Base-by-base conservation (phyloP, 1,140 invertebrate species). In the Brachionus rotundiformis region DNA sequence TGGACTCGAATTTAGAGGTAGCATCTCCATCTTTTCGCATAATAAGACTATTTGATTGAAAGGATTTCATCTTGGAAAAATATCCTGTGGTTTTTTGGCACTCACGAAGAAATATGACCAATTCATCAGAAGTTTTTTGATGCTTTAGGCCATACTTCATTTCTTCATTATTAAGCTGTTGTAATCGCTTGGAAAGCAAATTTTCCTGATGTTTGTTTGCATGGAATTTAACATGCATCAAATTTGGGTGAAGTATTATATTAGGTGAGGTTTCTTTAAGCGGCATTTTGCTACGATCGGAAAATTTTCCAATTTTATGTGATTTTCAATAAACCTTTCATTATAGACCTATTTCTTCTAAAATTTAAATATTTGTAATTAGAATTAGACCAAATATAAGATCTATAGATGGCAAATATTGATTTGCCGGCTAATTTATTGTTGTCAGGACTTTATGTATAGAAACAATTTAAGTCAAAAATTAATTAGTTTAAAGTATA, bases 211-310 rank as follows among this genome's bases (percentile, higher is more conserved):
- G 54, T 39, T 54, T 79, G 36, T 79, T 79, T 10, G 36, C 47
- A 79, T 79, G 76, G 36, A 79, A 63, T 63, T 79, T 79, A 39
- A 59, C 76, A 79, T 79, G 76, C 68, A 79, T 79, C 23, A 63
- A n/a, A 59, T 54, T 63, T 79, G 49, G 76, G 16, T 54, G 49
- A 10, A 47, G 76, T 5, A 59, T 47, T 23, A 27, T 47, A 31
- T 73, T 73, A 3, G 33, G 16, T 11, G 36, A 73, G 23, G 36
- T 73, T 44, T 73, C 68, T n/a, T 41, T 31, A 1, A 27, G 19
- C 19, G 68, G 68, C 68, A 73, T 73, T 25, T 73, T 73, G 5
- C 3, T 8, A 19, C 8, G n/a, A 54, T n/a, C 19, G 23, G 8
- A 5, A 19, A 54, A 19, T 54, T 54, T 19, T 8, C 19, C 19